These are phyloP conservation scores for Amphiura filiformis DNA, from an alignment of 35 echinoderm and acorn worm genomes.

Conservation along the genomic window DNA sequence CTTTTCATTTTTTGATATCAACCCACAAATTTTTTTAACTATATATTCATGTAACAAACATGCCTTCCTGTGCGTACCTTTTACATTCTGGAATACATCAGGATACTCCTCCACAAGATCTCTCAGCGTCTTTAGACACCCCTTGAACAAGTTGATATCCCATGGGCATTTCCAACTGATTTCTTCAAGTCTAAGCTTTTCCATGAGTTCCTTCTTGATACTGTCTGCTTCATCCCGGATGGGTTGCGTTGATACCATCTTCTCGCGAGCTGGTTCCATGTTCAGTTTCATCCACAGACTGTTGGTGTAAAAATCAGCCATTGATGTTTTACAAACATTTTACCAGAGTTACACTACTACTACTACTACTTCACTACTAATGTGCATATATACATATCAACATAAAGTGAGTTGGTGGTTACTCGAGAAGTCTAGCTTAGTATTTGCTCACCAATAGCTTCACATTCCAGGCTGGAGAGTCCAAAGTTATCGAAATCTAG, in stretches of 20 bases:
- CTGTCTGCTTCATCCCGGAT: slow-evolving; percentile 45
- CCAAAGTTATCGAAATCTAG: too few species aligned
- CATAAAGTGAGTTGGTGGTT: too few species aligned
- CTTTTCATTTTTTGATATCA: not conserved
- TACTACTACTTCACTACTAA: not conserved
- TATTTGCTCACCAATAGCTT: too few species aligned
- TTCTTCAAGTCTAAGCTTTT: slow-evolving; percentile 40
- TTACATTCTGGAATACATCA: slow-evolving; percentile 47
- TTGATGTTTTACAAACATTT: not conserved
- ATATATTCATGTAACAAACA: not conserved
- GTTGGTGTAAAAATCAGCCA: not conserved
- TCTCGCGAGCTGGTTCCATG: slow-evolving; percentile 43
- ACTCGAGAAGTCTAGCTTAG: too few species aligned
- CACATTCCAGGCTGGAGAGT: too few species aligned
- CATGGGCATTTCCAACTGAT: slow-evolving; percentile 65
- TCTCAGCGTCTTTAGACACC: slow-evolving; percentile 49
- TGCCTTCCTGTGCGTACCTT: slow-evolving; percentile 27
- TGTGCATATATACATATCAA: not conserved
- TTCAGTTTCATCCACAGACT: slow-evolving; percentile 76
- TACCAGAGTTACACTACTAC: too few species aligned
- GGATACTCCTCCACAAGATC: slow-evolving; percentile 28
- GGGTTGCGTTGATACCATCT: slow-evolving; percentile 34
- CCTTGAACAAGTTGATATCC: slow-evolving; percentile 53
- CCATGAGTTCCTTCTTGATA: slow-evolving; percentile 35
- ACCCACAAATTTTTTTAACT: not conserved